phyloP scores from a whole-genome alignment of 2,797 vertebrate species.

The Acanthurus lineatus region DNA sequence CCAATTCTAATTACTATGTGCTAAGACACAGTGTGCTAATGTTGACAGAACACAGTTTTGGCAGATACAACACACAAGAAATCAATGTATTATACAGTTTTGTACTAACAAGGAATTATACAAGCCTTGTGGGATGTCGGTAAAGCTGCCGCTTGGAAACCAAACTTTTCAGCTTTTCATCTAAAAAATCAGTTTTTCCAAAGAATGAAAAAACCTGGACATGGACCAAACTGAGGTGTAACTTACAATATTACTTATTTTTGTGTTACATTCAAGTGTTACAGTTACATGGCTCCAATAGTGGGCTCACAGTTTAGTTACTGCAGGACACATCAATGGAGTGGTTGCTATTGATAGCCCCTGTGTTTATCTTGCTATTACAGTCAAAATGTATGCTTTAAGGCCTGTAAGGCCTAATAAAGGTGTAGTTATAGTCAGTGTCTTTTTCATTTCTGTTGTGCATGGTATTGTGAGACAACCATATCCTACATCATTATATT shows the following conservation, averaged over 20 bases:
- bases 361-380: no score
- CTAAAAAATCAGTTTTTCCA: not conserved
- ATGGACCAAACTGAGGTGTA: not conserved
- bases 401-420: no score
- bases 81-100: constrained; percentile 34
- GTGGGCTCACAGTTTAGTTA: not conserved
- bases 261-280: not conserved
- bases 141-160: constrained; percentile 8
- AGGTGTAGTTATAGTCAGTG: no score
- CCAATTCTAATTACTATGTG: constrained; percentile 60
- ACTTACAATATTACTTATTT: not conserved
- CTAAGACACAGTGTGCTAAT: constrained; percentile 51
- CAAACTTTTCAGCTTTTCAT: not conserved
- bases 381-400: no score
- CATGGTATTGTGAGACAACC: no score
- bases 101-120: constrained; percentile 40
- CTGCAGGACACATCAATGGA: no score
- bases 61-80: constrained; percentile 39
- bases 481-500: no score
- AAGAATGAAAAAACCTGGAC: not conserved
- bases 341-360: no score
- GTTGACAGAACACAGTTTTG: constrained; percentile 59
- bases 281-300: not conserved
- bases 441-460: no score
- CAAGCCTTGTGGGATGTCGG: constrained; percentile 6